Base-by-base conservation (phyloP, 2,888 invertebrate species). In the Rhagonycha fulva region DNA sequence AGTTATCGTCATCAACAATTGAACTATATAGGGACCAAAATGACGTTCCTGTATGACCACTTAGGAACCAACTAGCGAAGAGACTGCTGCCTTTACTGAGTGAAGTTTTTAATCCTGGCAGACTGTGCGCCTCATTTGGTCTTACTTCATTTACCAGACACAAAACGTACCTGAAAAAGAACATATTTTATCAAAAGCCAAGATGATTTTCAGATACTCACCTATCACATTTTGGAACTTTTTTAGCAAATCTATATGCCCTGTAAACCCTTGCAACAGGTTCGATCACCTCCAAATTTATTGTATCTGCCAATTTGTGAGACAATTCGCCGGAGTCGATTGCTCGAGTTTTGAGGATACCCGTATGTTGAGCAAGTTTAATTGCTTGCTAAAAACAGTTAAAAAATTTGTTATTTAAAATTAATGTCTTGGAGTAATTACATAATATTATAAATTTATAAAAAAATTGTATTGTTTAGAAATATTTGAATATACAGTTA, bases 231-330 rank as follows among this genome's bases (percentile, higher is more conserved):
- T 92, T 91, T 0, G 94, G 94, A 28, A 91, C 90, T 82, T 91
- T 90, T 1, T 90, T 88, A 0, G 93, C 92, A 88, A 93, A 95
- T 83, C 93, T 91, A 88, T 94, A 95, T 0, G 95, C 95, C 70
- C 96, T 89, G 89, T 95, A 94, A 12, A 95, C 94, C 86, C 95
- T 91, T n/a, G 95, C 90, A 26, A 95, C 91, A 0, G 95, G 95
- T 84, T 95, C 94, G 71, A 96, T 94, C 76, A 96, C 91, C 87
- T 96, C 95, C 83, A 95, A 88, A 87, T 96, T 96, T 70, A 96
- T 90, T 1, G 94, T 93, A 84, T 95, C 94, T 0, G 95, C 94
- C 77, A 96, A 86, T 82, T 93, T 92, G 85, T 94, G 93, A 11
- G 94, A 94, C 9, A 96, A 88, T 74, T 94, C 93, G 82, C 91